These are phyloP conservation scores for Notothenia rossii DNA, from an alignment of 2,113 vertebrate genomes.

Conservation along the genomic window DNA sequence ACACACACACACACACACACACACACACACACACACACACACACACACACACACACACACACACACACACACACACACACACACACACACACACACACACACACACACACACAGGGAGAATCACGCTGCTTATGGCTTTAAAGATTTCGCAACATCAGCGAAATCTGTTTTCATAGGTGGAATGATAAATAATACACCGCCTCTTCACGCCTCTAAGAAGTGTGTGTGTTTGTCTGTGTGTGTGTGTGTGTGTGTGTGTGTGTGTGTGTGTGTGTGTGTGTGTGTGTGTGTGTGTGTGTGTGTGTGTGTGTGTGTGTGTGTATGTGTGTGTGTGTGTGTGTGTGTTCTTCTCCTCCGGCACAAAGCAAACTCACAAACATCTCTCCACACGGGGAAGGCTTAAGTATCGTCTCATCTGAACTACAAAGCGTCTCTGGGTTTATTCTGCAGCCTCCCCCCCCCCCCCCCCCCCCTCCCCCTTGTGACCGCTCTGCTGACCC, in stretches of 20 bases:
- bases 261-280: not conserved
- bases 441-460: not conserved
- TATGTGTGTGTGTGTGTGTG: conserved; percentile 1
- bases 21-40: not conserved
- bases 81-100: conserved; percentile 3
- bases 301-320: not conserved
- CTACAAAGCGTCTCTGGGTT: conserved; percentile 30
- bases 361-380: conserved; percentile 27
- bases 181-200: conserved; percentile 42
- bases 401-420: conserved; percentile 1
- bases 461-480: no score
- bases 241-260: no score
- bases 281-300: not conserved
- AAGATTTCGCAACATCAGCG: conserved; percentile 25
- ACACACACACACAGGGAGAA: not conserved
- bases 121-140: conserved; percentile 12
- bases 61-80: not conserved
- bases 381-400: no score
- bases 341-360: not conserved
- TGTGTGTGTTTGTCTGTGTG: no score
- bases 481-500: conserved; percentile 30
- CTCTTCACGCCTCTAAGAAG: conserved; percentile 8
- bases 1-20: not conserved
- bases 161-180: conserved; percentile 37
- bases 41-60: conserved; percentile 6